A percentile compares a stretch with the other conserved stretches of the same genome.
phyloP scores from a whole-genome alignment of 2,888 invertebrate species.

The Argyra leucocephala region DNA sequence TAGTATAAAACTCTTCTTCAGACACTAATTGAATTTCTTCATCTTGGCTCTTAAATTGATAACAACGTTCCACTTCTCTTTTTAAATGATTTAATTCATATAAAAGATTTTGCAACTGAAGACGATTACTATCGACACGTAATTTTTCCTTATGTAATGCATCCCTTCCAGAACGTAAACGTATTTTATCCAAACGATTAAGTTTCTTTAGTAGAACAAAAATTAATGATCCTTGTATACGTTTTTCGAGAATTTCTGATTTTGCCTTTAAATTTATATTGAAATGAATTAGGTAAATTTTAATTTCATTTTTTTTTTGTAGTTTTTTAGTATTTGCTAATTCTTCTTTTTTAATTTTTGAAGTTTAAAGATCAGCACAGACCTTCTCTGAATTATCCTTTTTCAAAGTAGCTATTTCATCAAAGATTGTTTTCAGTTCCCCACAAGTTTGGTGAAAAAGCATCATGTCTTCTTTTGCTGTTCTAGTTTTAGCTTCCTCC shows the following conservation, averaged over 20 bases:
- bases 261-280: slow-evolving; percentile 45
- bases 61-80: slow-evolving; percentile 88
- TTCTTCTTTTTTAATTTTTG: slow-evolving; percentile 7
- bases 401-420: slow-evolving; percentile 60
- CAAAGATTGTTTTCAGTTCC: slow-evolving; percentile 59
- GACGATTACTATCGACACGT: slow-evolving; percentile 78
- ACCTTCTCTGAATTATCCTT: slow-evolving; percentile 48
- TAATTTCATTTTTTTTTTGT: not conserved
- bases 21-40: slow-evolving; percentile 83
- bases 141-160: slow-evolving; percentile 72
- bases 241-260: slow-evolving; percentile 56
- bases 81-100: slow-evolving; percentile 91
- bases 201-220: slow-evolving; percentile 80
- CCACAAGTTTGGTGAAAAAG: slow-evolving; percentile 18
- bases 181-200: slow-evolving; percentile 81
- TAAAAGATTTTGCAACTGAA: slow-evolving; percentile 83
- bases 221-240: slow-evolving; percentile 63
- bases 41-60: slow-evolving; percentile 91
- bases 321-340: not conserved
- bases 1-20: slow-evolving; percentile 70
- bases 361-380: slow-evolving; percentile 6
- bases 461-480: slow-evolving; percentile 20
- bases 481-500: slow-evolving; percentile 19
- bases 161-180: slow-evolving; percentile 73
- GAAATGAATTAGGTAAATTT: slow-evolving; percentile 2